Conservation (phyloP, 1,140 invertebrate genomes). For the Drosophila oshimai region DNA sequence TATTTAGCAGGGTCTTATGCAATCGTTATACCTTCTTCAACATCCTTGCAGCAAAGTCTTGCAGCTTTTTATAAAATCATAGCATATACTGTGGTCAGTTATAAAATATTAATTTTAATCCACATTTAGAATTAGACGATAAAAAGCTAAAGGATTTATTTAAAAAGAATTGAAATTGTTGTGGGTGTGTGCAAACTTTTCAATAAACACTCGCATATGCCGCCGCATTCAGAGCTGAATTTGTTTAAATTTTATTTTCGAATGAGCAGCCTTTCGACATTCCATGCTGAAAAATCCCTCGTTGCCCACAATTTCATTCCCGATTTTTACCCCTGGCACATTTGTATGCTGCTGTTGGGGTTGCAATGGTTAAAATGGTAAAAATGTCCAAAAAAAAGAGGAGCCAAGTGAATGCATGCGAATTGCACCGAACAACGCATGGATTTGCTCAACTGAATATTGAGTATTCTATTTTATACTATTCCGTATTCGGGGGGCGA, state of each 20-base stretch:
- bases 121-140: no score
- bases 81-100: neutral
- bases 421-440: constrained; percentile 68
- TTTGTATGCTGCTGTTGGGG: constrained; percentile 20
- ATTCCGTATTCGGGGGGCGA: constrained; percentile 32
- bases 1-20: neutral
- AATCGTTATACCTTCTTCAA: neutral
- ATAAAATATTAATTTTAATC: neutral
- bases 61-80: constrained; percentile 8
- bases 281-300: constrained; percentile 51
- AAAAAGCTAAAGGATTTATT: no score
- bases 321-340: constrained; percentile 1
- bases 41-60: neutral
- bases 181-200: constrained; percentile 24
- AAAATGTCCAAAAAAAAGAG: neutral
- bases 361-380: no score
- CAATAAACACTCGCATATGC: constrained; percentile 39
- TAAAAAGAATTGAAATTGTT: neutral
- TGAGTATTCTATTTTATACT: constrained; percentile 65
- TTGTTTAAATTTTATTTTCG: constrained; percentile 73
- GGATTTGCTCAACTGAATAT: constrained; percentile 81
- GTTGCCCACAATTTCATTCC: constrained; percentile 25
- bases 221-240: constrained; percentile 41
- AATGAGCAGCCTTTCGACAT: constrained; percentile 46
- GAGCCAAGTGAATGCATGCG: constrained; percentile 64